Evolutionary conservation across 2,113 vertebrate genomes (phyloP).

Genomic region (Addax nasomaculatus): DNA sequence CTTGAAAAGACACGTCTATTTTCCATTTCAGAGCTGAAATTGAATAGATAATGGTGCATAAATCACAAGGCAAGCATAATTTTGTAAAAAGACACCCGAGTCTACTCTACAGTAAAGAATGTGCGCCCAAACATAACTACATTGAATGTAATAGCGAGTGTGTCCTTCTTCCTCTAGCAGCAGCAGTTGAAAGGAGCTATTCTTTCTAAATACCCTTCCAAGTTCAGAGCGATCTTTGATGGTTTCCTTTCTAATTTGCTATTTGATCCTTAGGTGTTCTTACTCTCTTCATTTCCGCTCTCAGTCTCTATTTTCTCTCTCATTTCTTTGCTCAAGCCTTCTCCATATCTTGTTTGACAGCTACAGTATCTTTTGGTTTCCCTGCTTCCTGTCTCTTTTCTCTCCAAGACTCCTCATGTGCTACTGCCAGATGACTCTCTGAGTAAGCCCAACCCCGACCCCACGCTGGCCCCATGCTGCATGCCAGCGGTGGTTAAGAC

Average conservation of each 20-base stretch:
- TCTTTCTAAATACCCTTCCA: background rate
- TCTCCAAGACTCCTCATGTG: background rate
- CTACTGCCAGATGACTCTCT: background rate
- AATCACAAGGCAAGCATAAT: background rate
- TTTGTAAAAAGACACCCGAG: background rate
- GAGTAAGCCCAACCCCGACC: background rate
- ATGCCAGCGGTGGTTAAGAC: background rate
- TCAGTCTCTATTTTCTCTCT: background rate
- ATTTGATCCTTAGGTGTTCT: background rate
- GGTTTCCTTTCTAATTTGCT: background rate
- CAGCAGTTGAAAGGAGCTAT: background rate
- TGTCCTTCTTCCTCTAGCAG: no score
- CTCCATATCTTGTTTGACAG: background rate
- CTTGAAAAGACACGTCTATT: background rate
- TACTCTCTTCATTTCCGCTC: background rate
- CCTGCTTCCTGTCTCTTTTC: background rate
- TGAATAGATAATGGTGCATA: background rate
- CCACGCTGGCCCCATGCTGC: rapidly evolving
- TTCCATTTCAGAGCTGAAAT: background rate
- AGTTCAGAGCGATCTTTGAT: background rate
- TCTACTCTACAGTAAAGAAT: background rate
- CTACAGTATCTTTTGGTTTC: background rate
- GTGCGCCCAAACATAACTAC: background rate
- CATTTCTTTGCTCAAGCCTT: background rate
- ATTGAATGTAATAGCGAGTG: rapidly evolving